phyloP scores from a whole-genome alignment of 2,888 invertebrate species.

The Stomorhina lunata region DNA sequence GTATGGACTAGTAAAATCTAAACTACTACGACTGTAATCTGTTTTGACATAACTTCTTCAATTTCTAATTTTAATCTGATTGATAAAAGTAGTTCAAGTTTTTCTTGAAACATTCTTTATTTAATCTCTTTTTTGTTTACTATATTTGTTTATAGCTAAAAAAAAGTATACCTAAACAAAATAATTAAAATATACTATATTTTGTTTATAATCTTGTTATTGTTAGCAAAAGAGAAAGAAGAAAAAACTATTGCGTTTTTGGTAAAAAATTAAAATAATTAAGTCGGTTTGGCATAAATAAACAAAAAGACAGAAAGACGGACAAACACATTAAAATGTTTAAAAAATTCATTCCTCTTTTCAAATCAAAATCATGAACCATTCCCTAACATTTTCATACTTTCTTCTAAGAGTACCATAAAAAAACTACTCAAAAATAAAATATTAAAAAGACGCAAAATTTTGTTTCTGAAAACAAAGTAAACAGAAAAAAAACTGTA shows the following conservation, averaged over 20 bases:
- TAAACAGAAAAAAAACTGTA: background rate
- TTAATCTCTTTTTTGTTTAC: too few relatives aligned
- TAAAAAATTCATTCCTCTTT: background rate
- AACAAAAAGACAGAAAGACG: background rate
- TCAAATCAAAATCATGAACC: background rate
- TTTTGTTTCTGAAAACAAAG: background rate
- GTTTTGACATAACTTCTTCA: background rate
- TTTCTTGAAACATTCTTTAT: too few relatives aligned
- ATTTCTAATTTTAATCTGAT: background rate
- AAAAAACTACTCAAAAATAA: background rate
- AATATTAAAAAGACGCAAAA: background rate
- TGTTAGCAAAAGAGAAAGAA: background rate
- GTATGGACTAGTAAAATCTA: background rate
- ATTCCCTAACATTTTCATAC: background rate
- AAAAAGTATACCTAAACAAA: background rate
- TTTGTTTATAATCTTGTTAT: background rate
- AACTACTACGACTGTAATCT: background rate
- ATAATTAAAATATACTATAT: background rate
- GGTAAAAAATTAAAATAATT: background rate
- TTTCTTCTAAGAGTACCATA: background rate
- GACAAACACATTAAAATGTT: too few relatives aligned
- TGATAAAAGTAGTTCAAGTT: too few relatives aligned
- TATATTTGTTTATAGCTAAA: too few relatives aligned
- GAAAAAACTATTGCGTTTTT: background rate
- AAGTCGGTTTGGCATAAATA: background rate